phyloP scores from a whole-genome alignment of 2,797 vertebrate species.

The Anabacerthia variegaticeps region DNA sequence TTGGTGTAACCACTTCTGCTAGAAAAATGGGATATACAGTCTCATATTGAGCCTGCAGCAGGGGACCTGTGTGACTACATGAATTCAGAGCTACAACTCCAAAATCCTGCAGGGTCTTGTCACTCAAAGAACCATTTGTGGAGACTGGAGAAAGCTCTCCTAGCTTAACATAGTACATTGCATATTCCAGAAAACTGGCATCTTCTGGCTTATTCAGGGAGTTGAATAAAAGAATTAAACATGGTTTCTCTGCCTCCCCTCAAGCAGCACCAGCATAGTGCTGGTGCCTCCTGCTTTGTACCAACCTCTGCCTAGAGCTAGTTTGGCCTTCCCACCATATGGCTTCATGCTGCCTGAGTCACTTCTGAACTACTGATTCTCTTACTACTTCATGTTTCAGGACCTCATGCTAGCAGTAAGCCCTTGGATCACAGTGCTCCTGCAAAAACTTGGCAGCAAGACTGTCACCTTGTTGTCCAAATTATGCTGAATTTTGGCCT shows the following conservation, averaged over 20 bases:
- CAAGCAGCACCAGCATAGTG: background rate
- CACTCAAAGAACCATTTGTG: background rate
- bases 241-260: background rate
- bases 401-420: background rate
- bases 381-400: background rate
- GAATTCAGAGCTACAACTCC: background rate
- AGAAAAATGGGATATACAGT: background rate
- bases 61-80: background rate
- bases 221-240: background rate
- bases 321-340: background rate
- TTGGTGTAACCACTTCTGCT: background rate
- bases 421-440: background rate
- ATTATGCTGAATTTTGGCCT: background rate
- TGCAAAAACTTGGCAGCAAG: background rate
- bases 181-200: background rate
- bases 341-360: background rate
- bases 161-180: background rate
- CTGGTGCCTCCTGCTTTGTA: background rate
- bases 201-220: background rate
- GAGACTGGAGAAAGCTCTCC: background rate
- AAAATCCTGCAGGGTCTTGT: background rate
- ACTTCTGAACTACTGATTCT: background rate
- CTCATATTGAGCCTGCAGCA: background rate
- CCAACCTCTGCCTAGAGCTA: background rate
- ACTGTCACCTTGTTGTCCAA: background rate